These are phyloP conservation scores for Marasmarcha lunaedactyla DNA, from an alignment of 2,888 invertebrate species.

Conservation along the genomic window DNA sequence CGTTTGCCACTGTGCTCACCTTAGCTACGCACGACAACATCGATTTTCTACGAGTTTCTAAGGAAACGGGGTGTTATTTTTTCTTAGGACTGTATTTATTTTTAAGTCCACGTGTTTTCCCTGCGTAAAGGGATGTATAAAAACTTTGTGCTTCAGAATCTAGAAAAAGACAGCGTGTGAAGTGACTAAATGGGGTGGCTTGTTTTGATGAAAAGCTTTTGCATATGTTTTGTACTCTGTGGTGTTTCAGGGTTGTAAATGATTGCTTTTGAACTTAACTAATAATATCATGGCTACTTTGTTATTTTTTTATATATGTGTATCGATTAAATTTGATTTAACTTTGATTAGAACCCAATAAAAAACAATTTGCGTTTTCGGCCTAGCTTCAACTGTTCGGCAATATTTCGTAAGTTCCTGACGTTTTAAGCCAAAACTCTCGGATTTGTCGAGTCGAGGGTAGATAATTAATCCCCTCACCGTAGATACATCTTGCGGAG, in stretches of 20 bases:
- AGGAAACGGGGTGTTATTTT: neutral
- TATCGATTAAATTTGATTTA: no score
- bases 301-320: no score
- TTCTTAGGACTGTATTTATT: neutral
- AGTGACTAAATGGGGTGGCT: neutral
- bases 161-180: neutral
- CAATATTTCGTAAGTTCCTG: neutral
- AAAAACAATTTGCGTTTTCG: no score
- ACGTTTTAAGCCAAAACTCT: slow-evolving; percentile 5
- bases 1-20: slow-evolving; percentile 7
- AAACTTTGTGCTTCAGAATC: neutral
- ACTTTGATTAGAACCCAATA: no score
- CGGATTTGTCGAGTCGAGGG: slow-evolving; percentile 57
- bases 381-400: no score
- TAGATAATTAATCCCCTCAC: slow-evolving; percentile 59
- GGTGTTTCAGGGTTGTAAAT: no score
- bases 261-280: no score
- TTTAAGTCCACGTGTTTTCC: neutral
- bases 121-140: neutral
- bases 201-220: neutral
- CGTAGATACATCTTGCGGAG: slow-evolving; percentile 49
- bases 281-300: no score
- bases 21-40: slow-evolving; percentile 16
- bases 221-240: no score
- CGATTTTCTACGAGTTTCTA: neutral